Base-by-base conservation (phyloP, 2,113 vertebrate genomes). In the Rostratula benghalensis region DNA sequence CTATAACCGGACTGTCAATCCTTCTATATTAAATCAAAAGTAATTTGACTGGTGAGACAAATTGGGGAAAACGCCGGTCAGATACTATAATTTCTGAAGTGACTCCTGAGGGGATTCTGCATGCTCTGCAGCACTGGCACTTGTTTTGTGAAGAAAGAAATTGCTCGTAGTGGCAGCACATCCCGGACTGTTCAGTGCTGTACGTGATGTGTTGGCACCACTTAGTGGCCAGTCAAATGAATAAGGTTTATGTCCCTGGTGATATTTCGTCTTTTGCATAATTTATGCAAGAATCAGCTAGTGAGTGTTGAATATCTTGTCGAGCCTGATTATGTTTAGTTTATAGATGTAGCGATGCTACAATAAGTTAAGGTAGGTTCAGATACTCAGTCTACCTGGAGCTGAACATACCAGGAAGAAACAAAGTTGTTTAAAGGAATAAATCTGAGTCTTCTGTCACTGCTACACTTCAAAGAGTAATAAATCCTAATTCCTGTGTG, bases 191-290 rank as follows among this genome's bases (percentile, higher is more conserved):
- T 56, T 51, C 74, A 13, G 54, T 41, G 54, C 89, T 59, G 41
- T 76, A 78, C 0, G 4, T 76, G 95, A 68, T 92, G 70, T 19
- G 1, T n/a, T 88, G 85, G 92, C 91, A 92, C 97, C 96, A 27
- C 94, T 94, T 70, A 96, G 93, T 74, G 97, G 96, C 76, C 87
- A 67, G 24, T 28, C 27, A 75, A 31, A 16, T 56, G 71, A 94
- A 77, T 53, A 7, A 57, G 82, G 37, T 64, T 83, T 56, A 83
- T 53, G 46, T 14, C 37, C 28, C 24, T 9, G n/a, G 30, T 23
- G 13, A 2, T 30, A 2, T 4, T 74, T 90, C 0, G 0, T 80
- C 64, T 61, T 83, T 51, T 30, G 54, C 33, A 9, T 65, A 10
- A 56, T 54, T 74, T n/a, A 14, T 56, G 24, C 53, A 77, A 57